Percentiles rank a stretch among this genome's conserved stretches.
phyloP scores from a whole-genome alignment of 1,140 invertebrate species.

The Cydia pomonella region DNA sequence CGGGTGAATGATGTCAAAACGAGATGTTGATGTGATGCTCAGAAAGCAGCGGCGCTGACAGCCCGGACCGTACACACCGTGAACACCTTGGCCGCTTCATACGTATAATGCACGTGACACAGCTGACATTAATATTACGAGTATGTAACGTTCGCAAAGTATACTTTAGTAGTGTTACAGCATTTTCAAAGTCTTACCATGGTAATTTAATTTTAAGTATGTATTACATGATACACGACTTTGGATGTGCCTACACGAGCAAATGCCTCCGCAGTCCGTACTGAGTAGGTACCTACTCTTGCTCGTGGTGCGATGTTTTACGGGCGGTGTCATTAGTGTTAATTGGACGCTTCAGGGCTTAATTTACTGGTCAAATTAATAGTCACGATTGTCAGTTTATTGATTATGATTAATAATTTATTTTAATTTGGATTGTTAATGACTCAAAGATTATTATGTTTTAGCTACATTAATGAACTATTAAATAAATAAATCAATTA shows the following conservation, averaged over 20 bases:
- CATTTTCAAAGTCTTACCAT: neutral
- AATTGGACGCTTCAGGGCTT: conserved; percentile 32
- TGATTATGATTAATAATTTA: conserved; percentile 32
- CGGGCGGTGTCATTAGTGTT: conserved; percentile 16
- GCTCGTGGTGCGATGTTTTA: conserved; percentile 2
- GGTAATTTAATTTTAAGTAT: neutral
- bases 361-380: conserved; percentile 28
- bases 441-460: conserved; percentile 17
- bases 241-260: neutral
- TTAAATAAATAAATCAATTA: neutral
- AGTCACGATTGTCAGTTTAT: conserved; percentile 28
- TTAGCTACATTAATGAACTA: neutral
- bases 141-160: neutral
- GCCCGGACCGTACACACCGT: too few species aligned
- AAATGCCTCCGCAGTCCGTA: neutral
- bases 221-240: neutral
- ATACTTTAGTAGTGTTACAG: neutral
- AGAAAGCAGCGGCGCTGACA: too few species aligned
- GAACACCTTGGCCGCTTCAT: too few species aligned
- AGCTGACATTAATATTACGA: neutral
- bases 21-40: too few species aligned
- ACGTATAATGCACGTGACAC: too few species aligned
- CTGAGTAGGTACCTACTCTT: too few species aligned
- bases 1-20: too few species aligned
- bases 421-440: neutral